Conservation (phyloP, 2,113 vertebrate species). For the Psammodynastes pulverulentus region DNA sequence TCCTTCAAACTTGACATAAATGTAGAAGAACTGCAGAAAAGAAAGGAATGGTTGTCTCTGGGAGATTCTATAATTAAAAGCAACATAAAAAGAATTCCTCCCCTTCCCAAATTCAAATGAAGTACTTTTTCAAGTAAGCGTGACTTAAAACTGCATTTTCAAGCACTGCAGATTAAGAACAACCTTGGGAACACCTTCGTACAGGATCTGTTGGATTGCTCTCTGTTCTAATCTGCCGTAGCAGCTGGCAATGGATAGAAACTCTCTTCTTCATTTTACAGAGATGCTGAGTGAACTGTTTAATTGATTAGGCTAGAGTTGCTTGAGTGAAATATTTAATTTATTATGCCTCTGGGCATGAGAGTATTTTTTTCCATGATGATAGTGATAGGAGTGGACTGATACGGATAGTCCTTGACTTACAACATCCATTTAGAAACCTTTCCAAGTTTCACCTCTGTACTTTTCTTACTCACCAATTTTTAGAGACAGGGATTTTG, state of each 20-base stretch:
- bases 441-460: too few relatives aligned
- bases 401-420: background rate
- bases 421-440: background rate
- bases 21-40: constrained; percentile 37
- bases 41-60: constrained; percentile 1
- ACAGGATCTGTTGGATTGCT: background rate
- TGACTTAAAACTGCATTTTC: background rate
- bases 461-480: background rate
- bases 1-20: constrained; percentile 55
- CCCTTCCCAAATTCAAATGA: background rate
- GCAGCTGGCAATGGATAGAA: background rate
- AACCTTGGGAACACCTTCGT: background rate
- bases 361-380: background rate
- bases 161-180: background rate
- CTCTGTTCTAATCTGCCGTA: background rate
- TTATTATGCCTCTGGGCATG: background rate
- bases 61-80: background rate
- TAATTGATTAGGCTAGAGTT: too few relatives aligned
- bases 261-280: background rate
- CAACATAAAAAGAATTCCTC: background rate
- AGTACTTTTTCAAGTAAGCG: background rate
- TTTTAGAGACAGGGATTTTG: background rate
- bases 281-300: background rate
- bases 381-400: background rate
- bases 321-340: background rate